Percentiles rank a stretch among this genome's conserved stretches.
Evolutionary conservation across 2,888 invertebrate genomes (phyloP).

Genomic region (Herminia tarsipennalis): DNA sequence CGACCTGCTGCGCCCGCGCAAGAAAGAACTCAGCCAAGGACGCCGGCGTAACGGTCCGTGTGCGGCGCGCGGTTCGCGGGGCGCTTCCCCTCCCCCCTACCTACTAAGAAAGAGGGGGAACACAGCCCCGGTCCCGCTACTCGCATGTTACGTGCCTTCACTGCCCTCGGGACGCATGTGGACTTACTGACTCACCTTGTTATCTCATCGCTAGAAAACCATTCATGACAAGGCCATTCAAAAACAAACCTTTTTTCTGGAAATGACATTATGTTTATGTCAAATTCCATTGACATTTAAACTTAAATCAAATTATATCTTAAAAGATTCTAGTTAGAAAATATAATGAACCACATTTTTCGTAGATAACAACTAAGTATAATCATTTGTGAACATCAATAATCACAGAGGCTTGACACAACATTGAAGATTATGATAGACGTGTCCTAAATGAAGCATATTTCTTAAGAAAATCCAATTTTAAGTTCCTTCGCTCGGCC

Average conservation of each 20-base stretch:
- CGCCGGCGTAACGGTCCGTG: constrained; percentile 80
- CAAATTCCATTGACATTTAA: too few relatives aligned
- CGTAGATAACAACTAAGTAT: constrained; percentile 11
- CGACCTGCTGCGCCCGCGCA: constrained; percentile 80
- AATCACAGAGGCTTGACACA: constrained; percentile 35
- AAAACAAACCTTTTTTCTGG: too few relatives aligned
- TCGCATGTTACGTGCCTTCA: constrained; percentile 28
- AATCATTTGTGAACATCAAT: constrained; percentile 39
- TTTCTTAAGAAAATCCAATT: constrained; percentile 78
- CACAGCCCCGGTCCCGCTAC: constrained; percentile 52
- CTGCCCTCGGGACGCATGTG: constrained; percentile 38
- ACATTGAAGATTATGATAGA: constrained; percentile 58
- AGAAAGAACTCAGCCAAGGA: constrained; percentile 86
- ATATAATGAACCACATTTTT: neutral
- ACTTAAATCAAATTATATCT: too few relatives aligned
- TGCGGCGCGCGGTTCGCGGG: constrained; percentile 35
- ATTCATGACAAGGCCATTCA: too few relatives aligned
- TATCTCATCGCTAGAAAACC: constrained; percentile 20
- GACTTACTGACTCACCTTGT: constrained; percentile 27
- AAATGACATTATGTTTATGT: too few relatives aligned
- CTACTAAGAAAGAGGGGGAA: constrained; percentile 13
- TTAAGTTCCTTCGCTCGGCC: constrained; percentile 81
- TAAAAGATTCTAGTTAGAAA: constrained; percentile 7
- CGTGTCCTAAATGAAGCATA: constrained; percentile 71
- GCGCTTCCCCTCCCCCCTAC: constrained; percentile 18